Evolutionary conservation across 2,888 invertebrate genomes (phyloP).

Genomic region (Drosophila formosana): DNA sequence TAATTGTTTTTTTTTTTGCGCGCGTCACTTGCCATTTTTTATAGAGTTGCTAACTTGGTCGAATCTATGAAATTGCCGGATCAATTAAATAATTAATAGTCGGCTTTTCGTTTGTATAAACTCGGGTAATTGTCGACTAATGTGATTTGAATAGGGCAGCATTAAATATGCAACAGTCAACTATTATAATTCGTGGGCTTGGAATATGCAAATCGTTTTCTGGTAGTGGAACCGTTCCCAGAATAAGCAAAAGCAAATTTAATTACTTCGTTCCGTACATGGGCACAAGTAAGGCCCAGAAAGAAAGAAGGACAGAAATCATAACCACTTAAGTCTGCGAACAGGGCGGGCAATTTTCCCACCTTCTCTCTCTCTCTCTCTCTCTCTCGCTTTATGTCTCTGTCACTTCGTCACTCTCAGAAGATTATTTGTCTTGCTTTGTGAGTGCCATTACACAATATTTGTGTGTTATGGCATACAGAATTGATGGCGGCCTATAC

Average conservation of each 20-base stretch:
- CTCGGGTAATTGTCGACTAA: background rate
- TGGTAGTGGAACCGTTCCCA: background rate
- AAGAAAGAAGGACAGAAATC: background rate
- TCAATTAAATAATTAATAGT: background rate
- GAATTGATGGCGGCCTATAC: conserved; percentile 55
- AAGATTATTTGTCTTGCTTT: conserved; percentile 12
- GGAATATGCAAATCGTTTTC: conserved; percentile 36
- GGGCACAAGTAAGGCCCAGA: background rate
- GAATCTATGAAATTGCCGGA: background rate
- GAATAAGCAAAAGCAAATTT: conserved; percentile 19
- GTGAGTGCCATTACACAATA: conserved; percentile 64
- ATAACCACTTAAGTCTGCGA: background rate
- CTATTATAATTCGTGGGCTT: background rate
- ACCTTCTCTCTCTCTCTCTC: background rate
- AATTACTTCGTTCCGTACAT: conserved; percentile 40
- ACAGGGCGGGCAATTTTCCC: conserved; percentile 14
- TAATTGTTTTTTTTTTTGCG: no score
- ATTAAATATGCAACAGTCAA: conserved; percentile 5
- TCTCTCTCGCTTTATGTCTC: background rate
- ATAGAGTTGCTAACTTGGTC: background rate
- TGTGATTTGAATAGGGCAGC: conserved; percentile 1
- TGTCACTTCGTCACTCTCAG: background rate
- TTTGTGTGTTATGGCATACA: conserved; percentile 68
- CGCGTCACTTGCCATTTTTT: no score
- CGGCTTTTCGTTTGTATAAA: background rate